A percentile compares a stretch with the other conserved stretches of the same genome.
Conservation (phyloP, 2,113 vertebrate species). For the Climacteris rufus region DNA sequence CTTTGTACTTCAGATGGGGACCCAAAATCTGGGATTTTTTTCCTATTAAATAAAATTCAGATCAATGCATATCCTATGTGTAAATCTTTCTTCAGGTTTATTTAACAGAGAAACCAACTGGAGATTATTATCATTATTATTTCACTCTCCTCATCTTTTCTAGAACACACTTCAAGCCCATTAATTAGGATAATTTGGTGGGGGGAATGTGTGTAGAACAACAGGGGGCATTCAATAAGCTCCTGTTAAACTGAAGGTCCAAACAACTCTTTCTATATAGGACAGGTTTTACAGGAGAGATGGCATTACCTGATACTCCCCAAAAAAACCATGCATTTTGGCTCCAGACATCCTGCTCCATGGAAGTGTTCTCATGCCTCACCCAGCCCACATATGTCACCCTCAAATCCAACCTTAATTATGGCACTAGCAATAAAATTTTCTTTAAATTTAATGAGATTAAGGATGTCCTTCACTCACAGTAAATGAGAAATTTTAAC, state of each 20-base stretch:
- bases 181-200: not conserved
- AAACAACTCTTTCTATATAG: not conserved
- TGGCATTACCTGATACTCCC: not conserved
- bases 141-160: not conserved
- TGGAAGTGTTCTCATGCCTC: not conserved
- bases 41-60: not conserved
- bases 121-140: not conserved
- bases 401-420: constrained; percentile 7
- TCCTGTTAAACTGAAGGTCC: not conserved
- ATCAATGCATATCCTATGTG: not conserved
- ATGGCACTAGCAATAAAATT: not conserved
- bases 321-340: not conserved
- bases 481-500: constrained; percentile 32
- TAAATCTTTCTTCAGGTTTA: not conserved
- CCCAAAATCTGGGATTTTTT: not conserved
- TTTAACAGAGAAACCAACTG: not conserved
- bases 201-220: not conserved
- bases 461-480: constrained; percentile 23
- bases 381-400: not conserved
- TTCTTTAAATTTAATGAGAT: constrained; percentile 26
- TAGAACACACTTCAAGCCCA: not conserved
- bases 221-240: not conserved
- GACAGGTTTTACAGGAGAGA: not conserved
- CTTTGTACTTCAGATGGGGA: not conserved
- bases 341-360: not conserved